Evolutionary conservation across 2,797 vertebrate genomes (phyloP), one percentile per base, ranked within the genome.

Genomic region (Leptatherina wallacei): DNA sequence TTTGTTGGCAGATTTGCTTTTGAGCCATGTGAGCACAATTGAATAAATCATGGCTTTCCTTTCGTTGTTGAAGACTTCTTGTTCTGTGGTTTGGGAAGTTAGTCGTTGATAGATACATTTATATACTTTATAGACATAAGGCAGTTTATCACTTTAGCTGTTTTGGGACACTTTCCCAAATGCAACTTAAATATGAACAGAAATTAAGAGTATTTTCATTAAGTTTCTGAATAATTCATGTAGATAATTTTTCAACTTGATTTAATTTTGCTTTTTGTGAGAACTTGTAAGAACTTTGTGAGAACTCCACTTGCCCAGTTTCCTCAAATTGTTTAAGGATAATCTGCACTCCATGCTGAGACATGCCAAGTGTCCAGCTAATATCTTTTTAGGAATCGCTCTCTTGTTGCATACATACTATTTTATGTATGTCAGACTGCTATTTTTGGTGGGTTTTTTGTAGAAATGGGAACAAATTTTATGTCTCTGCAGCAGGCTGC

Each of bases 1-100:
- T 72, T 52, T 72, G 20, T 64, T 3, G 8, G 2, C 2, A 58
- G 27, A 44, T 70, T 49, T 40, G 14, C 33, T 42, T n/a, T 47
- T 40, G 24, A 62, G 16, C 7, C 42, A 40, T 35, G 9, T 61
- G 24, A 47, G 20, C 3, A 7, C 3, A 8, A 49, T 22, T 49
- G 11, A 49, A 49, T 22, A 49, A 22, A 22, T 49, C 1, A 1
- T 20, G 20, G n/a, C 47, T 49, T 22, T 49, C 20, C 44, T 47
- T n/a, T 47, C 1, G 42, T 20, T 18, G 6, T 7, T 20, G 20
- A 47, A n/a, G 44, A 47, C 11, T 38, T 64, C 32, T 24, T 16
- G 35, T 49, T 51, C 47, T 51, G n/a, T 51, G n/a, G 9, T 51
- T 51, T 51, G n/a, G 22, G 47, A 11, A n/a, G n/a, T 51, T 51